A percentile compares a stretch with the other conserved stretches of the same genome.
Evolutionary conservation across 2,888 invertebrate genomes (phyloP).

Genomic region (Drosophila borealis): DNA sequence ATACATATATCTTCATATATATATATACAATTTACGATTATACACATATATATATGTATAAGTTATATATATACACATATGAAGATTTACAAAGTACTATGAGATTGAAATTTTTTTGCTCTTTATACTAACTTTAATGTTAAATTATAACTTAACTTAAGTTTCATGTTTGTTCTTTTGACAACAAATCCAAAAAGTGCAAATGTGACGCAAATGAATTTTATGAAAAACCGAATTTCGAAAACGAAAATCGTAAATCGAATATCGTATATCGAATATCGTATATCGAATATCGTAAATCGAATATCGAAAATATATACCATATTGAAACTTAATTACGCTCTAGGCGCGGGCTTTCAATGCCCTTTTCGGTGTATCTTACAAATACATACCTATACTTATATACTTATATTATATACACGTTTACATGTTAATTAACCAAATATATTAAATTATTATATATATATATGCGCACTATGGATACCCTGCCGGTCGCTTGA

Average conservation of each 20-base stretch:
- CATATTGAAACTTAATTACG: too few relatives aligned
- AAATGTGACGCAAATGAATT: too few relatives aligned
- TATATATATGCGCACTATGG: not conserved
- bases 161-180: slow-evolving; percentile 41
- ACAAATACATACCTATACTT: too few relatives aligned
- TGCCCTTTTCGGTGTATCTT: too few relatives aligned
- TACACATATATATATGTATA: not conserved
- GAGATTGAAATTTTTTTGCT: slow-evolving; percentile 29
- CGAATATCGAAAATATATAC: too few relatives aligned
- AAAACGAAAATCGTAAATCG: too few relatives aligned
- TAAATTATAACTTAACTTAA: slow-evolving; percentile 10
- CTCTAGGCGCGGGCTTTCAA: too few relatives aligned
- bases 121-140: slow-evolving; percentile 7
- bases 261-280: too few relatives aligned
- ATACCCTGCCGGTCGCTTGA: slow-evolving; percentile 1
- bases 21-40: not conserved
- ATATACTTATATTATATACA: too few relatives aligned
- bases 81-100: slow-evolving; percentile 7
- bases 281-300: too few relatives aligned
- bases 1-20: slow-evolving; percentile 1
- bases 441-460: not conserved
- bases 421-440: too few relatives aligned
- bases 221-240: too few relatives aligned
- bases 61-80: not conserved
- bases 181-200: slow-evolving; percentile 12